Conservation (phyloP, 2,113 vertebrate species). For the Typhlomys cinereus region DNA sequence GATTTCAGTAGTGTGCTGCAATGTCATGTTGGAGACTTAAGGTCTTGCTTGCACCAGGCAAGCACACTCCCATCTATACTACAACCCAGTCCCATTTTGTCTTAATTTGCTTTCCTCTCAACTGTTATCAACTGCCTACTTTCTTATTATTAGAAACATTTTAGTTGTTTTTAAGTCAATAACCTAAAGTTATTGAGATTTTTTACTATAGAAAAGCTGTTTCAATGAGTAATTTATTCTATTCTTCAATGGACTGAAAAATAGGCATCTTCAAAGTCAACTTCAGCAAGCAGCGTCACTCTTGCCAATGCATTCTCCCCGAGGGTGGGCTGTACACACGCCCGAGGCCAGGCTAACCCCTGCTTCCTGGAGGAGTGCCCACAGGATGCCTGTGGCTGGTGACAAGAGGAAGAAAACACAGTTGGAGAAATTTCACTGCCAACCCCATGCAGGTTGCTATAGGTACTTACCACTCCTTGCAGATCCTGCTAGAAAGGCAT, state of each 20-base stretch:
- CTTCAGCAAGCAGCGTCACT: background rate
- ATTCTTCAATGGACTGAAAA: background rate
- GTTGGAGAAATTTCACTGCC: background rate
- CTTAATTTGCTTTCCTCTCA: conserved; percentile 52
- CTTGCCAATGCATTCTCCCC: background rate
- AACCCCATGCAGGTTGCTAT: background rate
- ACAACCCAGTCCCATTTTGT: background rate
- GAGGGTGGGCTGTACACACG: too few species aligned
- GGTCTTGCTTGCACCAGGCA: too few species aligned
- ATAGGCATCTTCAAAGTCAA: background rate
- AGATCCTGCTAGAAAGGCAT: background rate
- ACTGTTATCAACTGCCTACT: background rate
- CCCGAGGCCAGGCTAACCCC: background rate
- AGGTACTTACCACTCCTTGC: background rate
- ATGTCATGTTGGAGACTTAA: background rate
- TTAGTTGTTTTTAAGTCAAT: conserved; percentile 40
- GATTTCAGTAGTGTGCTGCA: too few species aligned
- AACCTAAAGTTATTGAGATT: background rate
- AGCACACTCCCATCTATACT: background rate
- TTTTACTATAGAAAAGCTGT: background rate
- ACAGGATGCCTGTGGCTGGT: background rate
- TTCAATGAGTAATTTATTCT: background rate
- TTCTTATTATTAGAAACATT: background rate
- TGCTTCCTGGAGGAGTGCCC: background rate
- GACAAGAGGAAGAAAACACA: background rate